Conservation (phyloP, 2,113 vertebrate species). For the Periophthalmodon schlosseri region DNA sequence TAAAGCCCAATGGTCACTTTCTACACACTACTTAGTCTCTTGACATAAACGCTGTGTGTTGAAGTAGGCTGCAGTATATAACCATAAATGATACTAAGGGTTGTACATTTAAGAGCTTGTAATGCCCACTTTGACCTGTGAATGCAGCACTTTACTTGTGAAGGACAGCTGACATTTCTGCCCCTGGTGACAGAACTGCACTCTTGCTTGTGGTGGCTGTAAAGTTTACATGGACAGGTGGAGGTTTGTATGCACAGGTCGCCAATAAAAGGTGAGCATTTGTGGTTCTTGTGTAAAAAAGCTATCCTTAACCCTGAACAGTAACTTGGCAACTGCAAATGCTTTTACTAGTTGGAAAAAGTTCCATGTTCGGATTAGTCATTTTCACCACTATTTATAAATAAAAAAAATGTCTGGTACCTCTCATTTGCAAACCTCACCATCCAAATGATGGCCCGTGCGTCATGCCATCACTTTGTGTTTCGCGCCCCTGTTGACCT, state of each 20-base stretch:
- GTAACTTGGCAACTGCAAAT: no score
- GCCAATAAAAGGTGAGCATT: not conserved
- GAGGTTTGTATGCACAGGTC: not conserved
- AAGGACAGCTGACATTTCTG: conserved; percentile 50
- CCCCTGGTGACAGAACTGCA: not conserved
- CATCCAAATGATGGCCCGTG: not conserved
- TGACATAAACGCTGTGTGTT: conserved; percentile 31
- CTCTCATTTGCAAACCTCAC: not conserved
- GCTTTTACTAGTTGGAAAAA: not conserved
- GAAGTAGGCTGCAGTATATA: not conserved
- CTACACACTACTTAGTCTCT: not conserved
- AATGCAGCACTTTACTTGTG: conserved; percentile 30
- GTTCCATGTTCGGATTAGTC: no score
- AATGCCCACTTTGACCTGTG: conserved; percentile 12
- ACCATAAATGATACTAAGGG: not conserved
- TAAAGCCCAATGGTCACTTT: conserved; percentile 34
- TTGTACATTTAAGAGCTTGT: not conserved
- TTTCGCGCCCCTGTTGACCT: conserved; percentile 44
- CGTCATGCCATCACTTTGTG: conserved; percentile 11
- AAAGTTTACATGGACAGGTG: conserved; percentile 1
- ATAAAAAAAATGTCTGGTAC: not conserved
- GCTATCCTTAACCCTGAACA: not conserved
- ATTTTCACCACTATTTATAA: not conserved
- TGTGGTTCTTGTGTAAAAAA: not conserved
- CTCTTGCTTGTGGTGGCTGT: not conserved